Evolutionary conservation across 2,888 invertebrate genomes (phyloP), one percentile per base, ranked within the genome.

Genomic region (Lasioglossum oenotherae): DNA sequence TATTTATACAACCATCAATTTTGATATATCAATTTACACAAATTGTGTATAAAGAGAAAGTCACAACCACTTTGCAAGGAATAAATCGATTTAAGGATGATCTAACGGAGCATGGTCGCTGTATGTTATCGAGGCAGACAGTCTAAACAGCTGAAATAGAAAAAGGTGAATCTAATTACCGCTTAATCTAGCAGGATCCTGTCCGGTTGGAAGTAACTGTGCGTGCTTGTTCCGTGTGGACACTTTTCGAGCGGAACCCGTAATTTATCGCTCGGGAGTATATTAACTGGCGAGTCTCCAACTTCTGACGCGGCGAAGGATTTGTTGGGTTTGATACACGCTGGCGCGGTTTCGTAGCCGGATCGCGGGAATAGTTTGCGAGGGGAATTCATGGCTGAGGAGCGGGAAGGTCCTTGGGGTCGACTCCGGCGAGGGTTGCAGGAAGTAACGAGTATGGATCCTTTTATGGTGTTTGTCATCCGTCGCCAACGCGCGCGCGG

Each of bases 201-300:
- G 19, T 31, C 41, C n/a, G 12, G 35, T 16, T 69, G 64, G 46
- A n/a, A 31, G 31, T 73, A 72, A 53, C 31, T n/a, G 78, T 41
- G 64, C 76, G 78, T 44, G 74, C 49, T 14, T 31, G n/a, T 64
- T 64, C 38, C 83, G 27, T 31, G 85, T 44, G 79, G 75, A 57
- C 53, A 85, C 81, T 91, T 91, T 91, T 90, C 87, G 84, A 78
- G 67, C 72, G 41, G 44, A 67, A 46, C 69, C 12, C n/a, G 85
- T 84, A 85, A 89, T 89, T 89, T 90, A 89, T 89, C 76, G 80
- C 76, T 49, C 14, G 75, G 71, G 82, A 90, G 91, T 90, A 91
- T 89, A 90, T 90, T 91, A 90, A 91, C 91, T 91, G 89, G 91
- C 91, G 85, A 80, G 80, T 80, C 89, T 90, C 89, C 91, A 91